A percentile compares a stretch with the other conserved stretches of the same genome.
Conservation (phyloP, 2,888 invertebrate species). For the Phoenoteleia sp. region DNA sequence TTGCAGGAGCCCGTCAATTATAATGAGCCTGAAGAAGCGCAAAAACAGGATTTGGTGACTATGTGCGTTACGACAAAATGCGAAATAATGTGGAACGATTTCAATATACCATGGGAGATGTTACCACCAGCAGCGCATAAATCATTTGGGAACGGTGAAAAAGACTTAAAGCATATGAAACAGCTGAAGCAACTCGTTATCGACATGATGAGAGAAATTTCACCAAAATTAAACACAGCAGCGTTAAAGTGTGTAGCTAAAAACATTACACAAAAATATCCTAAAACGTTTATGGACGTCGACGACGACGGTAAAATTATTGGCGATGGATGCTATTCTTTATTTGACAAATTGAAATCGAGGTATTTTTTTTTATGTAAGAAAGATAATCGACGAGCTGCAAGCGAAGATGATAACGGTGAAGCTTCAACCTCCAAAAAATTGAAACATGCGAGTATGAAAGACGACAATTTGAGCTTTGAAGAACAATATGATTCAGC, state of each 20-base stretch:
- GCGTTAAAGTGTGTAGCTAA: background rate
- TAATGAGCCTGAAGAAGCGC: too few relatives aligned
- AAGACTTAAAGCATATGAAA: too few relatives aligned
- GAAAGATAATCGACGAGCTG: background rate
- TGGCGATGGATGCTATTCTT: slow-evolving; percentile 13
- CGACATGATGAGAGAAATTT: slow-evolving; percentile 25
- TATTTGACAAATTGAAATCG: slow-evolving; percentile 22
- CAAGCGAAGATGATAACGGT: background rate
- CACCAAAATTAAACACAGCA: background rate
- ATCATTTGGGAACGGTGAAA: background rate
- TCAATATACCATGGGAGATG: slow-evolving; percentile 36
- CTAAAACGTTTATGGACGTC: slow-evolving; percentile 2
- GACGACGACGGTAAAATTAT: slow-evolving; percentile 27
- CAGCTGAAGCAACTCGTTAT: background rate
- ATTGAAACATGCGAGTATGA: too few relatives aligned
- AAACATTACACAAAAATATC: slow-evolving; percentile 4
- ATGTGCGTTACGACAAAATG: background rate
- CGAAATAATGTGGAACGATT: background rate
- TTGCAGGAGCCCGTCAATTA: too few relatives aligned
- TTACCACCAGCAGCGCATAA: background rate
- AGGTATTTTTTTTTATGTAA: slow-evolving; percentile 8
- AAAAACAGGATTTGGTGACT: background rate
- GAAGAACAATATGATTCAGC: background rate
- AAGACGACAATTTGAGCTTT: too few relatives aligned
- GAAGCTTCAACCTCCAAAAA: background rate